A percentile compares a stretch with the other conserved stretches of the same genome.
Evolutionary conservation across 2,113 vertebrate species (phyloP).

Genomic region (Ifrita kowaldi): DNA sequence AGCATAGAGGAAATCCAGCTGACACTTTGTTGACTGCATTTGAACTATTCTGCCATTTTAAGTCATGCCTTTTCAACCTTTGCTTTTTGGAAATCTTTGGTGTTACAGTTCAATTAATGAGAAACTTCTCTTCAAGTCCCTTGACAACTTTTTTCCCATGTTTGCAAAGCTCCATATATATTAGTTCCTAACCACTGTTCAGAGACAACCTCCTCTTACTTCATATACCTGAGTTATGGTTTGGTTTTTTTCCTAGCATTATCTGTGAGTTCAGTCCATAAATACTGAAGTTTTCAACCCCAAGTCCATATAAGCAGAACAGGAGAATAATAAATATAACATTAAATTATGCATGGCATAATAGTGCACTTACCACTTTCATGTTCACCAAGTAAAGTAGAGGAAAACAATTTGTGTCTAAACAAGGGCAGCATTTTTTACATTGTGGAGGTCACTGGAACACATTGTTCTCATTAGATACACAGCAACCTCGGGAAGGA

Average conservation of each 20-base stretch:
- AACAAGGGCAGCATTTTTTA: conserved; percentile 31
- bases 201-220: not conserved
- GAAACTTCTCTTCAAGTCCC: not conserved
- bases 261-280: not conserved
- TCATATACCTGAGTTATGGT: not conserved
- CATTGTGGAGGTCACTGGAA: not conserved
- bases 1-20: not conserved
- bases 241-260: not conserved
- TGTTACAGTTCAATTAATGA: not conserved
- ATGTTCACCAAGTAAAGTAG: conserved; percentile 19
- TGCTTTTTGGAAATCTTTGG: not conserved
- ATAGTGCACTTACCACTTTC: not conserved
- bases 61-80: not conserved
- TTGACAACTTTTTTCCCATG: not conserved
- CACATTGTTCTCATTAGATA: conserved; percentile 9
- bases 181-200: not conserved
- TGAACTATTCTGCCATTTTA: not conserved
- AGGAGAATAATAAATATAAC: not conserved
- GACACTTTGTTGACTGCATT: not conserved
- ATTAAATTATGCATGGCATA: conserved; percentile 16
- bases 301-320: not conserved
- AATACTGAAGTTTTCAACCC: not conserved
- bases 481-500: not conserved
- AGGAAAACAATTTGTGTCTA: conserved; percentile 19
- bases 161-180: not conserved